A percentile compares a stretch with the other conserved stretches of the same genome.
Conservation (phyloP, 2,113 vertebrate genomes). For the Martes martes region DNA sequence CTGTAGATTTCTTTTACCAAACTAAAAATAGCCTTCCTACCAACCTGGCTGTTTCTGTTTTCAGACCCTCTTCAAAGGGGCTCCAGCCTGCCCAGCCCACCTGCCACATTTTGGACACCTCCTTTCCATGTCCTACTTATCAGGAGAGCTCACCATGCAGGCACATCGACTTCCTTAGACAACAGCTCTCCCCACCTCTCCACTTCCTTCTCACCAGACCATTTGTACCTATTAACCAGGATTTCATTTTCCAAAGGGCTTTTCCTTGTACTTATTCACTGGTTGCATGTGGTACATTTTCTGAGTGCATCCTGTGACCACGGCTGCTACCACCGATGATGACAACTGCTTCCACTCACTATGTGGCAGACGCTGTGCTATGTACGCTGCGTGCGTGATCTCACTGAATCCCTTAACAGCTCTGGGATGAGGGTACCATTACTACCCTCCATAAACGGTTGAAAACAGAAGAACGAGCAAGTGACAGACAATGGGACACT, state of each 20-base stretch:
- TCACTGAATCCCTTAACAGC: neutral
- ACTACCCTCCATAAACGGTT: neutral
- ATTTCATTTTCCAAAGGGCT: neutral
- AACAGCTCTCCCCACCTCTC: neutral
- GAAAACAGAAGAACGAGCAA: neutral
- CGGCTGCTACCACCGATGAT: fast-evolving
- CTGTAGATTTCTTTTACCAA: neutral
- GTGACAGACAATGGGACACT: fast-evolving
- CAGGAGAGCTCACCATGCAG: neutral
- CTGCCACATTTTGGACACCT: neutral
- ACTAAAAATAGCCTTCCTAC: neutral
- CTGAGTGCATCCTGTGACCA: neutral
- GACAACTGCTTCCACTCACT: fast-evolving
- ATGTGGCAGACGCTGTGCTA: no score
- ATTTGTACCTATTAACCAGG: neutral
- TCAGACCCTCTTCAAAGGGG: neutral
- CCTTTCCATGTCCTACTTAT: neutral
- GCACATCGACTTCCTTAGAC: neutral
- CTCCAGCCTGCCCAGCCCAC: neutral
- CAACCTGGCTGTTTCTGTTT: neutral
- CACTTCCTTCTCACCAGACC: neutral
- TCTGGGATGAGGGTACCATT: fast-evolving
- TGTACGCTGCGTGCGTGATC: fast-evolving
- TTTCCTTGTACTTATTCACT: neutral
- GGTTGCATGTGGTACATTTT: neutral